Evolutionary conservation across 2,888 invertebrate genomes (phyloP), one percentile per base, ranked within the genome.

Genomic region (Mimumesa dahlbomi): DNA sequence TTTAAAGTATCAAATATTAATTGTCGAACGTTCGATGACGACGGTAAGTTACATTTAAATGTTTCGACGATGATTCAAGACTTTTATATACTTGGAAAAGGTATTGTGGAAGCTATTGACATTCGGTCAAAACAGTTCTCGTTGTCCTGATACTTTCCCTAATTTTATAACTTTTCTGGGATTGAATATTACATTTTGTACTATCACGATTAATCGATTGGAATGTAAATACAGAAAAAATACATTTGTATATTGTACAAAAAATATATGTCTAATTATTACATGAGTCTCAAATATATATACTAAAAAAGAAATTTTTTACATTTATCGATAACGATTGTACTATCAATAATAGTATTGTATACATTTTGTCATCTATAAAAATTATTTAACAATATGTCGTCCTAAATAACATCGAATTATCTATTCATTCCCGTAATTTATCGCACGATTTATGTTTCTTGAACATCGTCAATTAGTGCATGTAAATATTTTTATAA

Each of bases 1-100:
- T 95, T 97, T 79, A 96, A 96, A 92, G 95, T 96, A 77, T 88
- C 92, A 1, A 90, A 91, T 79, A 90, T 93, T 0, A 91, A 91
- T 79, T 93, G 93, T 0, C 88, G 93, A 11, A 92, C 90, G 73
- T 90, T 92, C 0, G 77, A 75, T 0, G 85, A 88, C 0, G 90
- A 89, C 1, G 91, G 90, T 0, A 91, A 92, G 77, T 90, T 94
- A 73, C 87, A 89, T 62, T 91, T 94, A 40, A 94, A 95, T 85
- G 85, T 91, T 0, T 91, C 93, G n/a, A 93, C 94, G 0, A 89
- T 95, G 50, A 84, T 95, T 1, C 93, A 95, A 85, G 94, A 95
- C 86, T 94, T 95, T 89, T 91, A 91, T 82, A 88, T 93, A 49
- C 77, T 95, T 31, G 96, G 96, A 1, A 90, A 90, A 34, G 94